Base-by-base conservation (phyloP, 2,888 invertebrate species). In the Tenthredo notha region DNA sequence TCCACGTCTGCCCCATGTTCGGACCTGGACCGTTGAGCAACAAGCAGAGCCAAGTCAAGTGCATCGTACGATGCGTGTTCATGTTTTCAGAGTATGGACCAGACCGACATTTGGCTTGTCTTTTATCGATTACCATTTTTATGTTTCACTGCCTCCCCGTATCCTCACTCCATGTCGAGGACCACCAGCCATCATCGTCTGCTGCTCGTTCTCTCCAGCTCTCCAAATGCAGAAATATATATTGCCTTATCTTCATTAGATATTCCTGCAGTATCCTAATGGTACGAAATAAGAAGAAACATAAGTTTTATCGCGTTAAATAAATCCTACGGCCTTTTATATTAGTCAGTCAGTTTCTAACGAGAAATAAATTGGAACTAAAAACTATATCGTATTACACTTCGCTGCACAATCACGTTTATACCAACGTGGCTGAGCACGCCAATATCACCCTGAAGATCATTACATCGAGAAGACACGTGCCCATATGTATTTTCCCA, bases 51-150 rank as follows among this genome's bases (percentile, higher is more conserved):
- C 86, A 85, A 85, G 67, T 72, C 86, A 85, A 85, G 75, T 54
- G 86, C 86, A 85, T 89, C 88, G 88, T 88, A 88, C 74, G 37
- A 47, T 70, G 25, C 85, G 89, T 88, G 86, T 87, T 87, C 88
- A 89, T 87, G 88, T 86, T 83, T 29, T 83, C 83, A 40, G 85
- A 85, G 86, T 84, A 87, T 84, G 85, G 85, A 85, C 70, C 88
- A 47, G 86, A 85, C 86, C 85, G 86, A 85, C 86, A 86, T 87
- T 80, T 80, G 61, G 87, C 86, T 87, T 85, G 86, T 86, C 85
- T 85, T 87, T 88, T 87, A 87, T 88, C 87, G 88, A 86, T 86
- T 87, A 88, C 86, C 85, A 87, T 86, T 88, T 88, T 83, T 87
- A 87, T 85, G 85, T 40, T 65, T 67, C 37, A 10, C 18, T 85